A percentile compares a stretch with the other conserved stretches of the same genome.
These are phyloP conservation scores for Morone chrysops DNA, from an alignment of 2,113 vertebrate genomes.

Conservation along the genomic window DNA sequence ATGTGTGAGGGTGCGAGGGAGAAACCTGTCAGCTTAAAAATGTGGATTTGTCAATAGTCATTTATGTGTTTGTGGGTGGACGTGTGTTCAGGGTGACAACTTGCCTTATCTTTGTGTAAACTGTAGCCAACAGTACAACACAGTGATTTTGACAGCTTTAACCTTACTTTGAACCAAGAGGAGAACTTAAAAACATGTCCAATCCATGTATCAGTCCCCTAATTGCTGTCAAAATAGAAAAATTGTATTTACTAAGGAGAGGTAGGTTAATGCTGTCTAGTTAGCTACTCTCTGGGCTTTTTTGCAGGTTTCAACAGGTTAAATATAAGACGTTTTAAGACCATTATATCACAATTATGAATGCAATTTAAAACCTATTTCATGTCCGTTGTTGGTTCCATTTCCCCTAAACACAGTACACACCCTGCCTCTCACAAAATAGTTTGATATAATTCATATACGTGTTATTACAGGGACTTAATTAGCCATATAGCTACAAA, in stretches of 20 bases:
- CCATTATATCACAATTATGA: too few species aligned
- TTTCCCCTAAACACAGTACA: too few species aligned
- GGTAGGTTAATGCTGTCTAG: neutral
- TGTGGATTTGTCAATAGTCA: constrained; percentile 40
- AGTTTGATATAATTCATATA: too few species aligned
- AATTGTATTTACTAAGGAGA: neutral
- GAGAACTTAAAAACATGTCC: constrained; percentile 9
- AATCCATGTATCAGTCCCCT: neutral
- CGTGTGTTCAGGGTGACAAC: constrained; percentile 8
- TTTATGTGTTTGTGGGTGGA: constrained; percentile 28
- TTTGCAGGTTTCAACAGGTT: too few species aligned
- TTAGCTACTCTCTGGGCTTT: too few species aligned
- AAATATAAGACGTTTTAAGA: too few species aligned
- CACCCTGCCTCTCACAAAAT: too few species aligned
- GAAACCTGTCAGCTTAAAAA: constrained; percentile 41
- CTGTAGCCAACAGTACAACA: neutral
- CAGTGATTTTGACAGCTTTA: constrained; percentile 3
- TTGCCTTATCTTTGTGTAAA: constrained; percentile 22
- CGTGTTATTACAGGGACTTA: too few species aligned
- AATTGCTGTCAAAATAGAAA: neutral
- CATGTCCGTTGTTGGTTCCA: too few species aligned
- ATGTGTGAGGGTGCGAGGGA: neutral
- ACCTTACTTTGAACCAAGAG: neutral
- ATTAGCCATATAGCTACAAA: too few species aligned
- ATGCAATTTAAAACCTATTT: too few species aligned